Evolutionary conservation across 2,888 invertebrate genomes (phyloP).

Genomic region (Anthoptus insignis): DNA sequence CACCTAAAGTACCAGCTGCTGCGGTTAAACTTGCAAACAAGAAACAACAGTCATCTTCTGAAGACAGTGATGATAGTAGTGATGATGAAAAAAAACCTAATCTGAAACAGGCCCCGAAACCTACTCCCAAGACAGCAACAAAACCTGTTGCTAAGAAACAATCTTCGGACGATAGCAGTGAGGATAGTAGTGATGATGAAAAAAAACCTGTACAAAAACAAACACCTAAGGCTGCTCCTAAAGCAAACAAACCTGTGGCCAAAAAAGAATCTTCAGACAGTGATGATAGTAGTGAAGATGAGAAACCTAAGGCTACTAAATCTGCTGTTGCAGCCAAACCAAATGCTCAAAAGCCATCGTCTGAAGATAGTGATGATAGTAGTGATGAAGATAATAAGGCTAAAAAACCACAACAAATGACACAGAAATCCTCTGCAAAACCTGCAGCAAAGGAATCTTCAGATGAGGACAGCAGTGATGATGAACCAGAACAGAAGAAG

Average conservation of each 20-base stretch:
- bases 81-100: conserved; percentile 53
- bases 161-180: conserved; percentile 60
- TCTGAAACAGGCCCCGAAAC: conserved; percentile 24
- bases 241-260: conserved; percentile 45
- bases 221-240: conserved; percentile 29
- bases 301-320: conserved; percentile 58
- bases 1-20: conserved; percentile 49
- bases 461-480: conserved; percentile 64
- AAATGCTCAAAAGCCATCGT: conserved; percentile 57
- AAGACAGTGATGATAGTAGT: conserved; percentile 59
- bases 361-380: conserved; percentile 62
- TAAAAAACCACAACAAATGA: conserved; percentile 50
- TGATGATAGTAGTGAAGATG: conserved; percentile 69
- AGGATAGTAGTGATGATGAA: conserved; percentile 60
- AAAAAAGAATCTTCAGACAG: conserved; percentile 56
- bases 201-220: conserved; percentile 43
- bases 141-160: conserved; percentile 48
- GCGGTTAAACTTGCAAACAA: conserved; percentile 53
- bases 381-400: conserved; percentile 70
- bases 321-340: conserved; percentile 51
- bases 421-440: conserved; percentile 50
- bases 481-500: conserved; percentile 53
- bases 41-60: conserved; percentile 64
- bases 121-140: conserved; percentile 41
- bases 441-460: conserved; percentile 56